Base-by-base conservation (phyloP, 2,797 vertebrate genomes). In the Molossus alvarezi region DNA sequence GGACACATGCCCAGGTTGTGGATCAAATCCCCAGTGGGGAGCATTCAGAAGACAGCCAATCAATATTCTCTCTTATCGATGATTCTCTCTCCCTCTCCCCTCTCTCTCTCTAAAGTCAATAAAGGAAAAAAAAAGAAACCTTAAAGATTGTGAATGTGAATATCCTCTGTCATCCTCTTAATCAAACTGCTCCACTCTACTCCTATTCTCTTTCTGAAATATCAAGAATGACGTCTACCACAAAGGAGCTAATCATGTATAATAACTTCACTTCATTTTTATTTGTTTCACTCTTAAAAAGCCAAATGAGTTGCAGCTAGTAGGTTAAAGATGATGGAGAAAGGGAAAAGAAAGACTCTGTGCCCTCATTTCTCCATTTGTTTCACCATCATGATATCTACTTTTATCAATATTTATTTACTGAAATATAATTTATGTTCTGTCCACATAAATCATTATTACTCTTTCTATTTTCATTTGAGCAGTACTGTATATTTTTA, bases 311-410 rank as follows among this genome's bases (percentile, higher is more conserved):
- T 79, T 85, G 2, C 1, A 62, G 2, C 9, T 82, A 37, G 18
- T 69, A 9, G 1, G 1, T 13, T 72, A 48, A 81, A 53, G 37
- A 69, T 33, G 15, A 71, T 14, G 6, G 37, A 3, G 9, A 2
- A 33, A 6, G 0, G 4, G 27, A 0, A 13, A 1, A 17, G 1
- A 9, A 13, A 51, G 21, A 14, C 4, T 71, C 13, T 57, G 2
- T 55, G 17, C 2, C 15, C 6, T 77, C 3, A 25, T 33, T 20
- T 3, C 5, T 87, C 13, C 21, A n/a, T 58, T 83, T 76, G 83
- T 80, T 41, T 62, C 33, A 57, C 29, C 5, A 60, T 21, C 55
- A 2, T 37, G 11, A 33, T n/a, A 65, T 37, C 18, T 85, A n/a
- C 17, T 5, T 76, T 76, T 79, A 72, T 79, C 17, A 64, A 23